These are phyloP conservation scores for Acleris sparsana DNA, from an alignment of 2,888 invertebrate species.

Conservation along the genomic window DNA sequence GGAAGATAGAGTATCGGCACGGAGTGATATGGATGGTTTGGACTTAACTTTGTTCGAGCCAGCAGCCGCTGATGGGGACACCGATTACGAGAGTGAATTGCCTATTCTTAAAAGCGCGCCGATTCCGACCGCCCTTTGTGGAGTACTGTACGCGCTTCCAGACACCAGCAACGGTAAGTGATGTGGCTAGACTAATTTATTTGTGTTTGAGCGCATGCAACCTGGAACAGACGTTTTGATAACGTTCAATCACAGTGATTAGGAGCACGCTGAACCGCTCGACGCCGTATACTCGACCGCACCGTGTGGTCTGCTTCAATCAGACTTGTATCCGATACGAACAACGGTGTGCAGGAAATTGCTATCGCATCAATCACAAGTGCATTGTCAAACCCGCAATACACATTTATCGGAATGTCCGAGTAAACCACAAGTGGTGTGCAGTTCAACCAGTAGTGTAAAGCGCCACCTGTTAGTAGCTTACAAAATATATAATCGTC, in stretches of 20 bases:
- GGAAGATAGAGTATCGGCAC: slow-evolving; percentile 72
- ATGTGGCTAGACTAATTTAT: slow-evolving; percentile 50
- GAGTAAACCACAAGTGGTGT: slow-evolving; percentile 34
- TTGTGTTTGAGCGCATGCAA: slow-evolving; percentile 51
- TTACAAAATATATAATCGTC: too few species aligned
- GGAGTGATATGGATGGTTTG: slow-evolving; percentile 86
- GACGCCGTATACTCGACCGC: slow-evolving; percentile 47
- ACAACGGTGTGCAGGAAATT: slow-evolving; percentile 76
- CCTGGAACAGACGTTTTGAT: slow-evolving; percentile 58
- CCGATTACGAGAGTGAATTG: slow-evolving; percentile 51
- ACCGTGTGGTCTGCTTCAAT: slow-evolving; percentile 62
- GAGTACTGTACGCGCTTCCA: slow-evolving; percentile 69
- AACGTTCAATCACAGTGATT: slow-evolving; percentile 67
- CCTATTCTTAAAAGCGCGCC: slow-evolving; percentile 51
- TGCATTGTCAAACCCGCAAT: slow-evolving; percentile 70
- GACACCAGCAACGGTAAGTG: slow-evolving; percentile 69
- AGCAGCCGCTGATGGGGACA: slow-evolving; percentile 65
- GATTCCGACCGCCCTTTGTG: slow-evolving; percentile 64
- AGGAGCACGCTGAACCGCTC: slow-evolving; percentile 54
- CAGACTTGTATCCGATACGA: slow-evolving; percentile 76
- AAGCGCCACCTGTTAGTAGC: not conserved
- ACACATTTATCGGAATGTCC: slow-evolving; percentile 48
- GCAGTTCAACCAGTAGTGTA: slow-evolving; percentile 8
- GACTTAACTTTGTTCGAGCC: slow-evolving; percentile 87
- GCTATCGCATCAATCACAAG: slow-evolving; percentile 76